Percentiles rank a stretch among this genome's conserved stretches.
Conservation (phyloP, 2,888 invertebrate species). For the Drosophila colorata region DNA sequence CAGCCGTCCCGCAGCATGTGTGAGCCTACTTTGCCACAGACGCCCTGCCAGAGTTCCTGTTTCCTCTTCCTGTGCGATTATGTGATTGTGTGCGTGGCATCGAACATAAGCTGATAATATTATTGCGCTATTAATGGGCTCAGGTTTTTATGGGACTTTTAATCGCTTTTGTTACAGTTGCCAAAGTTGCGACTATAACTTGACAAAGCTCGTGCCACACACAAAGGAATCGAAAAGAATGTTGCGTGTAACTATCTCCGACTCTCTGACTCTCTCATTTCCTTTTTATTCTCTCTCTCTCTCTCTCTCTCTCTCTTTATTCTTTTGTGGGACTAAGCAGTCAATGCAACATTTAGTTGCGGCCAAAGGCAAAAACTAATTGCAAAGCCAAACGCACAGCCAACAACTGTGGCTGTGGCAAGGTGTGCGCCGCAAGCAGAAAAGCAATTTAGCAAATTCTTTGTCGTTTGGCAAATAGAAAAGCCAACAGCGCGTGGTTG, state of each 20-base stretch:
- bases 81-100: slow-evolving; percentile 63
- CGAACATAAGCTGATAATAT: slow-evolving; percentile 80
- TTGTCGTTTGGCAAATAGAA: slow-evolving; percentile 75
- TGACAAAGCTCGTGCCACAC: slow-evolving; percentile 48
- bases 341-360: slow-evolving; percentile 72
- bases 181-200: slow-evolving; percentile 76
- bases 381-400: slow-evolving; percentile 77
- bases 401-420: slow-evolving; percentile 43
- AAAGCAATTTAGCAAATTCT: slow-evolving; percentile 81
- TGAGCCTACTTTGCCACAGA: slow-evolving; percentile 32
- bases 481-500: slow-evolving; percentile 60
- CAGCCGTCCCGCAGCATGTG: slow-evolving; percentile 25
- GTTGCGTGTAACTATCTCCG: slow-evolving; percentile 46
- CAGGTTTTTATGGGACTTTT: slow-evolving; percentile 82
- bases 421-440: slow-evolving; percentile 52
- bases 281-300: neutral
- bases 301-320: neutral
- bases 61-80: slow-evolving; percentile 28
- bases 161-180: slow-evolving; percentile 82
- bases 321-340: slow-evolving; percentile 54
- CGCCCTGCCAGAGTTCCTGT: slow-evolving; percentile 18
- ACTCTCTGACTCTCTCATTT: neutral
- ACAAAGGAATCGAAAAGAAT: slow-evolving; percentile 51
- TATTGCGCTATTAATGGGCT: slow-evolving; percentile 81
- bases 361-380: slow-evolving; percentile 71